Evolutionary conservation across 64 coral and sea anemone species (phyloP).

Genomic region (Porites australiensis): DNA sequence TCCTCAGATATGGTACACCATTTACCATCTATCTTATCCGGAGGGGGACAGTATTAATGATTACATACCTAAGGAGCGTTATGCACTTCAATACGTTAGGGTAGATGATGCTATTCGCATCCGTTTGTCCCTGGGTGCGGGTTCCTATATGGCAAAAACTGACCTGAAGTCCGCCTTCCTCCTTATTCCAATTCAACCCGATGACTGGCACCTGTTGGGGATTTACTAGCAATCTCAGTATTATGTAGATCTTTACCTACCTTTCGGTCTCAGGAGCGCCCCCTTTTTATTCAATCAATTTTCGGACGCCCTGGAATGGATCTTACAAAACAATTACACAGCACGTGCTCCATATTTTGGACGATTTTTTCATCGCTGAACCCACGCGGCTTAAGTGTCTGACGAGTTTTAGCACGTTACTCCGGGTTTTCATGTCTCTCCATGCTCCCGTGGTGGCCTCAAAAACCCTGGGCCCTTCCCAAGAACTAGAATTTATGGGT

Average conservation of each 20-base stretch:
- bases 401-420: neutral
- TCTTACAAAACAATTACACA: neutral
- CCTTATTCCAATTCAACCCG: neutral
- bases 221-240: neutral
- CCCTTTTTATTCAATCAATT: no score
- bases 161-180: slow-evolving; percentile 26
- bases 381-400: neutral
- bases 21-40: slow-evolving; percentile 2
- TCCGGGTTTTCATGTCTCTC: neutral
- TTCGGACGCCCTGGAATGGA: neutral
- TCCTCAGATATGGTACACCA: neutral
- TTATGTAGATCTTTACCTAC: neutral
- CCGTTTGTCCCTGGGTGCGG: neutral
- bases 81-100: neutral
- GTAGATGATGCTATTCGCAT: slow-evolving; percentile 18
- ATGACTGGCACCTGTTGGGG: neutral
- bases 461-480: neutral
- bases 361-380: neutral
- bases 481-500: slow-evolving; percentile 21
- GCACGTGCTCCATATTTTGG: neutral
- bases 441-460: neutral
- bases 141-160: slow-evolving; percentile 32
- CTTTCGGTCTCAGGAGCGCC: no score
- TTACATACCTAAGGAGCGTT: slow-evolving; percentile 13
- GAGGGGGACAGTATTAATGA: neutral